phyloP scores from a whole-genome alignment of 2,797 vertebrate species.

The Xerus rutilus region DNA sequence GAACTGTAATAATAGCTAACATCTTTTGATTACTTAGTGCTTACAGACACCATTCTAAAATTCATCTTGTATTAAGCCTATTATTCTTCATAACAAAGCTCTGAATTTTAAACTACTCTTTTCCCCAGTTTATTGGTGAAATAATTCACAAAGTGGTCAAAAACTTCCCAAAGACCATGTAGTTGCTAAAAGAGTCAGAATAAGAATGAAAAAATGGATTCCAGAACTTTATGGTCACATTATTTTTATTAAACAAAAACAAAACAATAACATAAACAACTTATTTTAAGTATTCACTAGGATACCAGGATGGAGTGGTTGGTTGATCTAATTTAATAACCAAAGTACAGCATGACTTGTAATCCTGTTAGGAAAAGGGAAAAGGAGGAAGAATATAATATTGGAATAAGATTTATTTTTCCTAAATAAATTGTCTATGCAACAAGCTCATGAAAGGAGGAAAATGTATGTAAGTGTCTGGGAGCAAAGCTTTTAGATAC shows the following conservation, averaged over 20 bases:
- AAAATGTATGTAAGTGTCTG: not conserved
- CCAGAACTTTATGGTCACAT: not conserved
- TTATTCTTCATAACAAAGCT: not conserved
- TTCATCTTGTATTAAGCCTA: not conserved
- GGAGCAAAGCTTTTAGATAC: not conserved
- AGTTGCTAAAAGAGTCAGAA: not conserved
- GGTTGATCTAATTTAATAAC: conserved; percentile 49
- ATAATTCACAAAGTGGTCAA: not conserved
- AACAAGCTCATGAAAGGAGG: not conserved
- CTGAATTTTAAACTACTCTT: not conserved
- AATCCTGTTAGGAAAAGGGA: not conserved
- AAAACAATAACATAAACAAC: not conserved
- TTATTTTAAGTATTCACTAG: conserved; percentile 7
- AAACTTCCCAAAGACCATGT: not conserved
- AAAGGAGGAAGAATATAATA: not conserved
- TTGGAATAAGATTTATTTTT: not conserved
- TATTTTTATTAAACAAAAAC: not conserved
- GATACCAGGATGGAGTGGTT: not conserved
- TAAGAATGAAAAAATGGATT: conserved; percentile 32
- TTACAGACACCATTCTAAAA: not conserved
- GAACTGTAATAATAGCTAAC: not conserved
- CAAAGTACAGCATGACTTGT: not conserved
- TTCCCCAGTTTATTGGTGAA: not conserved
- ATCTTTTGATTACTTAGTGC: not conserved
- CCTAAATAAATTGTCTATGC: not conserved